Evolutionary conservation across 2,888 invertebrate species (phyloP).

Genomic region (Caenorhabditis zanzibari): DNA sequence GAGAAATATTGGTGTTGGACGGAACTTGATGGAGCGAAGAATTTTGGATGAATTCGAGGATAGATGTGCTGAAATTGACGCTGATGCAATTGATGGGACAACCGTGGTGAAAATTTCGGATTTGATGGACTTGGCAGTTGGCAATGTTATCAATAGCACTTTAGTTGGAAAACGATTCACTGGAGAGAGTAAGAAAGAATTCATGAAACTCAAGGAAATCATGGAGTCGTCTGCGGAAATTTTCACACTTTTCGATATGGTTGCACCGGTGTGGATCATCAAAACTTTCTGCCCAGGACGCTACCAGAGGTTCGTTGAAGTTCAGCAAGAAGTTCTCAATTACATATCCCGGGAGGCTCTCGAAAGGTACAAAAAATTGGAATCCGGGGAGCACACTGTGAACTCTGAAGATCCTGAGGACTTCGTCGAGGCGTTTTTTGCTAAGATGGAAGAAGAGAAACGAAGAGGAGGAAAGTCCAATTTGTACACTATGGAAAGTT

Average conservation of each 20-base stretch:
- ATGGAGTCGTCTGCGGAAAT: background rate
- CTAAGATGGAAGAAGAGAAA: slow-evolving; percentile 59
- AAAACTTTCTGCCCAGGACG: slow-evolving; percentile 26
- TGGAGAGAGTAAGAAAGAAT: slow-evolving; percentile 25
- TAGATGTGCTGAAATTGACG: slow-evolving; percentile 49
- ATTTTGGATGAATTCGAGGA: slow-evolving; percentile 62
- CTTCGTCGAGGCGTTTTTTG: slow-evolving; percentile 65
- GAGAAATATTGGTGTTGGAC: slow-evolving; percentile 68
- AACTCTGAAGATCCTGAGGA: slow-evolving; percentile 59
- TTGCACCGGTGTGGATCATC: slow-evolving; percentile 35
- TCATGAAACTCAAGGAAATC: slow-evolving; percentile 19
- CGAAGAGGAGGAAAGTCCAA: slow-evolving; percentile 21
- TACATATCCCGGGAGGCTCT: slow-evolving; percentile 27
- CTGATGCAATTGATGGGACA: slow-evolving; percentile 14
- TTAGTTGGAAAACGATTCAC: slow-evolving; percentile 51
- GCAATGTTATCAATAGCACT: slow-evolving; percentile 52
- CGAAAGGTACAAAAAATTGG: slow-evolving; percentile 6
- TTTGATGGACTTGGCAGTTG: slow-evolving; percentile 54
- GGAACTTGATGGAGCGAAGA: slow-evolving; percentile 60
- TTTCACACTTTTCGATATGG: slow-evolving; percentile 37
- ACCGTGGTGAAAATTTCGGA: slow-evolving; percentile 32
- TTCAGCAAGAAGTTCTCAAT: slow-evolving; percentile 5
- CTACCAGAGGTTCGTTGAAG: slow-evolving; percentile 2
- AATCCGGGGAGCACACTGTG: slow-evolving; percentile 28
- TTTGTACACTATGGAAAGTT: slow-evolving; percentile 29